Evolutionary conservation across 2,113 vertebrate genomes (phyloP).

Genomic region (Terrapene triunguis): DNA sequence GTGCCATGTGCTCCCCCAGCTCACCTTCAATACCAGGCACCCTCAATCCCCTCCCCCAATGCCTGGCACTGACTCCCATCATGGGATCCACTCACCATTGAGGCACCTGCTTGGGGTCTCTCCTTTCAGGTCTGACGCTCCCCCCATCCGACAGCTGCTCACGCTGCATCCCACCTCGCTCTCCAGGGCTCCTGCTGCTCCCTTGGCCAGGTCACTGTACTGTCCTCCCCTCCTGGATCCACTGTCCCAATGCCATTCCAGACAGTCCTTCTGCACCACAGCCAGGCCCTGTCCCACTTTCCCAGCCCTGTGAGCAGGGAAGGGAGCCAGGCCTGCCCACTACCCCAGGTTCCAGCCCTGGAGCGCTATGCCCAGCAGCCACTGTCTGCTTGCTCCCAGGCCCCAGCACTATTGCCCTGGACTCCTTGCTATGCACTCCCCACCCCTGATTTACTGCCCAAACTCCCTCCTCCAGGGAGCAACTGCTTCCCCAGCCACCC

Average conservation of each 20-base stretch:
- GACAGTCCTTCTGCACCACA: neutral
- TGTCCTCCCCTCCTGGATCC: neutral
- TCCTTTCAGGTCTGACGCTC: neutral
- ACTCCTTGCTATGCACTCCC: too few species aligned
- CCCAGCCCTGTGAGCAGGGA: neutral
- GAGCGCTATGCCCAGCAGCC: too few species aligned
- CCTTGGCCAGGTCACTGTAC: neutral
- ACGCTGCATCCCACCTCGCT: neutral
- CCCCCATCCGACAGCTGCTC: neutral
- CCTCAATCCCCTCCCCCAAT: too few species aligned
- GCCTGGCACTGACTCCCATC: neutral
- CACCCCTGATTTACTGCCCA: neutral
- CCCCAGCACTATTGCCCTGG: neutral
- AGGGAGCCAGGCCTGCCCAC: neutral
- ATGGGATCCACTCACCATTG: neutral
- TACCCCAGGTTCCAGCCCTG: neutral
- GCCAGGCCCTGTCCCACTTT: neutral
- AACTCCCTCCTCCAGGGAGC: neutral
- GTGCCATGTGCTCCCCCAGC: neutral
- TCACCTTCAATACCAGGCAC: too few species aligned
- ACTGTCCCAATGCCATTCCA: neutral
- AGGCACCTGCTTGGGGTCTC: neutral
- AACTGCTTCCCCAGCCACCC: neutral
- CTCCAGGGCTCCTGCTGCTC: neutral
- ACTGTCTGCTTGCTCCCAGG: neutral